Evolutionary conservation across 2,113 vertebrate species (phyloP).

Genomic region (Mormyrus lacerda): DNA sequence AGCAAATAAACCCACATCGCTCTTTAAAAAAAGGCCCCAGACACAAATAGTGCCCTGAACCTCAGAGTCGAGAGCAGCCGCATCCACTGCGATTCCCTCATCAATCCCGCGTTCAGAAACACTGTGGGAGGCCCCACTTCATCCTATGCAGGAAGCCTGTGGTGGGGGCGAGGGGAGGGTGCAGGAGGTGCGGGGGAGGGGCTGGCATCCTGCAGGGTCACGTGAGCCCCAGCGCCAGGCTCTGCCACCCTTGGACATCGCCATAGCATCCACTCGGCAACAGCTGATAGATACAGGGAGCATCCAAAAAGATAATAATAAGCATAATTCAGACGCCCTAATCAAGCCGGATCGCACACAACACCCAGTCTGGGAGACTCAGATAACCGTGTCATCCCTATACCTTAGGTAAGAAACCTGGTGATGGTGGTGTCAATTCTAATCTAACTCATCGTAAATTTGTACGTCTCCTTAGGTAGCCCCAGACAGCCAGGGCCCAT

Average conservation of each 20-base stretch:
- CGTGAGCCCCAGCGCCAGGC: slow-evolving; percentile 38
- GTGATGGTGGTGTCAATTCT: not conserved
- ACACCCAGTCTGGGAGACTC: not conserved
- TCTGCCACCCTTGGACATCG: slow-evolving; percentile 51
- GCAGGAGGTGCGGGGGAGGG: not conserved
- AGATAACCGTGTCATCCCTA: not conserved
- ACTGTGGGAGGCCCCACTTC: not conserved
- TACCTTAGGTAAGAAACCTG: not conserved
- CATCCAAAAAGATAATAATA: not conserved
- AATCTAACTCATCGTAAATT: not conserved
- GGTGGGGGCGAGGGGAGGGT: not conserved
- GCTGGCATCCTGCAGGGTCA: slow-evolving; percentile 32
- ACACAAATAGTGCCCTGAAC: not conserved
- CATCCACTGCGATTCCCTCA: slow-evolving; percentile 23
- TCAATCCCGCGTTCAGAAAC: slow-evolving; percentile 48
- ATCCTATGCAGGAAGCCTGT: not conserved
- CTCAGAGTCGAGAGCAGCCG: slow-evolving; percentile 18
- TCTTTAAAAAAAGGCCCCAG: not conserved
- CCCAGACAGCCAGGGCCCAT: not conserved
- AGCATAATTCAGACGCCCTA: not conserved
- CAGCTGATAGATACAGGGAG: slow-evolving; percentile 7
- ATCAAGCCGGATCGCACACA: not conserved
- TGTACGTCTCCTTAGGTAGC: not conserved
- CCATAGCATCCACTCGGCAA: slow-evolving; percentile 24
- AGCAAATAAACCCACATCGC: not conserved